phyloP scores from a whole-genome alignment of 1,140 invertebrate genomes.

The Achatina immaculata region DNA sequence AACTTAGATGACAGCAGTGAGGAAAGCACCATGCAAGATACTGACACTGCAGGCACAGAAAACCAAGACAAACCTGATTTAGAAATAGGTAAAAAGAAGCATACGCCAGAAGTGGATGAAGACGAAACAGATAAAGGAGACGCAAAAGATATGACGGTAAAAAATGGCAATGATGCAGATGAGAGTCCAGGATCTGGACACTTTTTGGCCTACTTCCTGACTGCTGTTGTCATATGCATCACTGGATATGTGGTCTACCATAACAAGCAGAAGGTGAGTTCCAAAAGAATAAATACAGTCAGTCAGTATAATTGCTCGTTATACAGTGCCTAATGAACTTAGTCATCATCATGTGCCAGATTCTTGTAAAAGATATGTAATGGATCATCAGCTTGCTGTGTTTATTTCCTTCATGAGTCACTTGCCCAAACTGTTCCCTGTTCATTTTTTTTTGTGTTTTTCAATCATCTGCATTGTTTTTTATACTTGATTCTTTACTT shows the following conservation, averaged over 20 bases:
- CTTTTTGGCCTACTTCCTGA: slow-evolving; percentile 78
- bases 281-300: slow-evolving; percentile 16
- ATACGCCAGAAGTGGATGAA: background rate
- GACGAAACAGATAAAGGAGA: background rate
- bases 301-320: background rate
- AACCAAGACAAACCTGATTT: background rate
- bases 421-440: too few relatives aligned
- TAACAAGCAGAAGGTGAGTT: slow-evolving; percentile 79
- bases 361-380: too few relatives aligned
- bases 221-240: slow-evolving; percentile 75
- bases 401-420: too few relatives aligned
- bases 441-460: too few relatives aligned
- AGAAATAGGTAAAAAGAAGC: background rate
- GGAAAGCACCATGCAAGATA: too few relatives aligned
- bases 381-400: too few relatives aligned
- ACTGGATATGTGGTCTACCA: slow-evolving; percentile 78
- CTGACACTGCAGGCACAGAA: background rate
- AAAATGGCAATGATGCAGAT: slow-evolving; percentile 1
- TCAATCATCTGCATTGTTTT: too few relatives aligned
- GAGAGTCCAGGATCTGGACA: slow-evolving; percentile 62
- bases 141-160: background rate
- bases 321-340: slow-evolving; percentile 2
- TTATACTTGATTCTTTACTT: too few relatives aligned
- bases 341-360: too few relatives aligned
- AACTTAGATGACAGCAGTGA: too few relatives aligned